phyloP scores from a whole-genome alignment of 1,140 invertebrate genomes.

The Brachionus plicatilis region DNA sequence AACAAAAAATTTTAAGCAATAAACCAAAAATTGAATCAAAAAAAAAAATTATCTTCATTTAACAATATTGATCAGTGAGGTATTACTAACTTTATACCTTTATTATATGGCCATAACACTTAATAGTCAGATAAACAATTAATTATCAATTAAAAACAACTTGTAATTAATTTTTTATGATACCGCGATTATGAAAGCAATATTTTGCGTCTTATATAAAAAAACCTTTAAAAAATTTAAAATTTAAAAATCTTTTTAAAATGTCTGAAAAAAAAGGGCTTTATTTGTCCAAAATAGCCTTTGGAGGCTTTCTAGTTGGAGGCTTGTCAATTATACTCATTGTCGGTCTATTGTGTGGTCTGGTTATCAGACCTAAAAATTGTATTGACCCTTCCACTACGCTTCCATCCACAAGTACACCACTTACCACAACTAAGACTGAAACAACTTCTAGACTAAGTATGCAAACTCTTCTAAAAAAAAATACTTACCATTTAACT shows the following conservation, averaged over 20 bases:
- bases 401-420: background rate
- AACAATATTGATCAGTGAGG: too few species aligned
- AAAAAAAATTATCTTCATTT: too few species aligned
- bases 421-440: background rate
- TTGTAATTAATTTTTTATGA: too few species aligned
- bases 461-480: background rate
- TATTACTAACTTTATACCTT: too few species aligned
- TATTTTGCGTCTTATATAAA: background rate
- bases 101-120: too few species aligned
- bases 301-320: background rate
- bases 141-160: too few species aligned
- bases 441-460: background rate
- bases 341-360: slow-evolving; percentile 16
- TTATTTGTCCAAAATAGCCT: background rate
- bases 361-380: slow-evolving; percentile 28
- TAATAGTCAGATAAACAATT: too few species aligned
- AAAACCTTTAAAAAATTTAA: background rate
- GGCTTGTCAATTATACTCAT: background rate
- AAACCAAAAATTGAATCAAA: too few species aligned
- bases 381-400: background rate
- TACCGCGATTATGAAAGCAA: background rate
- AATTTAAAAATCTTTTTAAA: background rate
- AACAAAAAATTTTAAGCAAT: too few species aligned
- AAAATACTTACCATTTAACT: background rate
- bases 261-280: background rate